Base-by-base conservation (phyloP, 2,888 invertebrate species). In the Tipula helvola region DNA sequence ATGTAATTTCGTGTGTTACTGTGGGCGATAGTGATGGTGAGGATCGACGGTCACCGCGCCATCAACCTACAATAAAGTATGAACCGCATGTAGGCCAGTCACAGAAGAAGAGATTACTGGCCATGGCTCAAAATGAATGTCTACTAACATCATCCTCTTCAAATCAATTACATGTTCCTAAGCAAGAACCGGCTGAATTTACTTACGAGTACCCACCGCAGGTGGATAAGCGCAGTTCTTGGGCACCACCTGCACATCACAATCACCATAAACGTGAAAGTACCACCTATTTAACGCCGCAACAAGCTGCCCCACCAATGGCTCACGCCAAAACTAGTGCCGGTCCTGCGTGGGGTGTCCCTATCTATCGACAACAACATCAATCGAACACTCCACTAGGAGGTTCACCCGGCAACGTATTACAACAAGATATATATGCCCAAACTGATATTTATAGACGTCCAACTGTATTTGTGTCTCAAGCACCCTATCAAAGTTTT, bases 61-160 rank as follows among this genome's bases (percentile, higher is more conserved):
- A 87, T 83, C 89, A 89, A 47, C 88, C 91, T 5, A 90, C 89
- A 88, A 90, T 91, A 47, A 91, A 91, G 87, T 91, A 91, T 87
- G 91, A 91, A 88, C 91, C 91, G 1, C 88, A 88, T 85, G 92
- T 94, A 88, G 95, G 95, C 10, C 96, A 96, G 90, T 96, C 96
- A 86, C 97, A 97, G 92, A 97, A 97, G 94, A 97, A 97, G 91
- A 94, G 97, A 41, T 92, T 97, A 87, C 92, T 97, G 88, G 97
- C 97, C 87, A 96, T 97, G 92, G 97, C 96, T 87, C 97, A 97
- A 90, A 95, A 94, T 18, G 95, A 96, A 89, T 95, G 95, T 89
- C 93, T 93, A 91, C 91, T 94, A 90, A 94, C 94, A 89, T 93
- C 95, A 89, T 87, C 87, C 87, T 86, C 88, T 1, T 86, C 87